Conservation (phyloP, 2,888 invertebrate species). For the Tinea semifulvella region DNA sequence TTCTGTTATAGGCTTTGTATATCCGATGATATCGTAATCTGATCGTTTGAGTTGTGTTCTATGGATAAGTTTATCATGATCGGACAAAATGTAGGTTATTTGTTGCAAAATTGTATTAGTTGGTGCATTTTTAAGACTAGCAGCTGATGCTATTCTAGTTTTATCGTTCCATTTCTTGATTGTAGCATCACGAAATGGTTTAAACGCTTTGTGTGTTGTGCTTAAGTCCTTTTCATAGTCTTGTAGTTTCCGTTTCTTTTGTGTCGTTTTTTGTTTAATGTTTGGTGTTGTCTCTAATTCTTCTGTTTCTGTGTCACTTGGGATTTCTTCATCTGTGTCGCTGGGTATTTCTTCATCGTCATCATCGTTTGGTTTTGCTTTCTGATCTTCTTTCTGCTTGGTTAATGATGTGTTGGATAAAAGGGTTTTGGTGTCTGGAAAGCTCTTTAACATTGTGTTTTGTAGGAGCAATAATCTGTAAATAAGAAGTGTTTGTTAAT, state of each 20-base stretch:
- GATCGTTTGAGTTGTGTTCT: slow-evolving; percentile 83
- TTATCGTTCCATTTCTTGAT: slow-evolving; percentile 97
- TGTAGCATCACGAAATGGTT: slow-evolving; percentile 76
- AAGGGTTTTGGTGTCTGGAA: slow-evolving; percentile 74
- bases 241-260: slow-evolving; percentile 62
- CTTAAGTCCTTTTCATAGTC: slow-evolving; percentile 69
- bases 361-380: slow-evolving; percentile 32
- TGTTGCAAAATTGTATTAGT: slow-evolving; percentile 77
- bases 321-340: slow-evolving; percentile 72
- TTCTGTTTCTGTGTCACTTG: slow-evolving; percentile 67
- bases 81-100: slow-evolving; percentile 84
- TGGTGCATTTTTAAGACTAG: slow-evolving; percentile 69
- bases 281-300: slow-evolving; percentile 25
- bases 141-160: slow-evolving; percentile 76
- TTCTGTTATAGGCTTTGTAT: slow-evolving; percentile 29
- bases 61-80: slow-evolving; percentile 78
- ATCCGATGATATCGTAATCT: slow-evolving; percentile 75
- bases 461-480: slow-evolving; percentile 50
- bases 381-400: slow-evolving; percentile 26
- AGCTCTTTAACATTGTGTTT: slow-evolving; percentile 63
- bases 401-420: slow-evolving; percentile 26
- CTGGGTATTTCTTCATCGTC: slow-evolving; percentile 54
- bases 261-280: slow-evolving; percentile 23
- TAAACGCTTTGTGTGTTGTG: slow-evolving; percentile 68
- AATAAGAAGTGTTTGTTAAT: no score